phyloP scores from a whole-genome alignment of 1,140 invertebrate species.

The Reticulitermes speratus region DNA sequence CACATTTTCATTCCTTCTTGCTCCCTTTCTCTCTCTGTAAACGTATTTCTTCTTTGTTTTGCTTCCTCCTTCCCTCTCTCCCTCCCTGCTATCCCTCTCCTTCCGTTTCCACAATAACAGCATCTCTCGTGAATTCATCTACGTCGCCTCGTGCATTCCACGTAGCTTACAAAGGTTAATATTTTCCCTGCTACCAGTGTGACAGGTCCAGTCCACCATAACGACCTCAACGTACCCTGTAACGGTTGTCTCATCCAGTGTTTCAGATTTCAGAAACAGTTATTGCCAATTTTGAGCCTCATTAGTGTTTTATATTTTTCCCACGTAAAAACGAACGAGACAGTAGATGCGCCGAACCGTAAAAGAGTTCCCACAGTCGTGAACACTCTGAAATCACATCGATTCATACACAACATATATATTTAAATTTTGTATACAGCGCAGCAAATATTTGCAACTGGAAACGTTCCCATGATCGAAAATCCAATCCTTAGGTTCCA shows the following conservation, averaged over 20 bases:
- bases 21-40: too few species aligned
- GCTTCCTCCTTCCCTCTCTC: too few species aligned
- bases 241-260: not conserved
- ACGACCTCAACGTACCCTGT: not conserved
- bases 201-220: not conserved
- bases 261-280: not conserved
- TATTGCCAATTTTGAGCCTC: conserved; percentile 11
- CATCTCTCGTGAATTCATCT: not conserved
- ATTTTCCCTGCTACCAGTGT: not conserved
- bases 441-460: not conserved
- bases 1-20: too few species aligned
- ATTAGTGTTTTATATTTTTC: not conserved
- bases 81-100: too few species aligned
- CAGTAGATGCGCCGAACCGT: not conserved
- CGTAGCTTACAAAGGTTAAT: not conserved
- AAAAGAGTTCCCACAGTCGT: not conserved
- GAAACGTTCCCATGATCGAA: too few species aligned
- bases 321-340: not conserved
- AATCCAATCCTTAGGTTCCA: too few species aligned
- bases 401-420: not conserved
- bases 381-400: not conserved
- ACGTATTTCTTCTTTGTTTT: too few species aligned
- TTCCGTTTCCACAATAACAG: too few species aligned
- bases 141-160: not conserved
- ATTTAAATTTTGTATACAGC: not conserved